Conservation (phyloP, 2,888 invertebrate genomes). For the Zygogramma bicolorata region DNA sequence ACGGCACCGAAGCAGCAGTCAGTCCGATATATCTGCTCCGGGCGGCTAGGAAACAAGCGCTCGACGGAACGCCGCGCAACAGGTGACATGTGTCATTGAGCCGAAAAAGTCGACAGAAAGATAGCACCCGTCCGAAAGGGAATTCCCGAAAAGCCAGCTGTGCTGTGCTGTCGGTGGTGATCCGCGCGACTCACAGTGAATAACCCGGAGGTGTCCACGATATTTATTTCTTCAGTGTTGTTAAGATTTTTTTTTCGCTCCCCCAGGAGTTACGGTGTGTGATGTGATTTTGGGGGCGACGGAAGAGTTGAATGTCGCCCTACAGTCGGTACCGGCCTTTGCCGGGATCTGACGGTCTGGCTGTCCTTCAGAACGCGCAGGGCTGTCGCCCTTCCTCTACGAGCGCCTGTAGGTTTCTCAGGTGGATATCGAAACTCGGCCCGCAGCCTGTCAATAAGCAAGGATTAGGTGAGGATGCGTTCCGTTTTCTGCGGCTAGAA, state of each 20-base stretch:
- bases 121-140: neutral
- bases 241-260: neutral
- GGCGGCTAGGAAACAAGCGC: constrained; percentile 22
- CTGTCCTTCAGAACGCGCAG: constrained; percentile 53
- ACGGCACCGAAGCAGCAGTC: constrained; percentile 22
- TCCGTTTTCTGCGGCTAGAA: neutral
- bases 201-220: neutral
- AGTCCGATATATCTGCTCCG: constrained; percentile 30
- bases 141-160: constrained; percentile 4
- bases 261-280: constrained; percentile 19
- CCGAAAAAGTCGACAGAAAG: constrained; percentile 15
- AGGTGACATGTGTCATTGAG: constrained; percentile 45
- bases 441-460: constrained; percentile 70
- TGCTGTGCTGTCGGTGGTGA: neutral
- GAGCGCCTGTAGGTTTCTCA: constrained; percentile 69
- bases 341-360: constrained; percentile 56
- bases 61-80: constrained; percentile 42
- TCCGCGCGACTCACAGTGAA: no score
- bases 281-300: constrained; percentile 35
- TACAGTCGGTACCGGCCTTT: constrained; percentile 66
- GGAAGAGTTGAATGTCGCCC: constrained; percentile 63
- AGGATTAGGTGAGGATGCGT: constrained; percentile 59
- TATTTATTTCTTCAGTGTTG: constrained; percentile 9
- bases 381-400: constrained; percentile 59
- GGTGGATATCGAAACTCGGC: constrained; percentile 70